phyloP scores from a whole-genome alignment of 1,140 invertebrate genomes.

The Drosophila miranda region DNA sequence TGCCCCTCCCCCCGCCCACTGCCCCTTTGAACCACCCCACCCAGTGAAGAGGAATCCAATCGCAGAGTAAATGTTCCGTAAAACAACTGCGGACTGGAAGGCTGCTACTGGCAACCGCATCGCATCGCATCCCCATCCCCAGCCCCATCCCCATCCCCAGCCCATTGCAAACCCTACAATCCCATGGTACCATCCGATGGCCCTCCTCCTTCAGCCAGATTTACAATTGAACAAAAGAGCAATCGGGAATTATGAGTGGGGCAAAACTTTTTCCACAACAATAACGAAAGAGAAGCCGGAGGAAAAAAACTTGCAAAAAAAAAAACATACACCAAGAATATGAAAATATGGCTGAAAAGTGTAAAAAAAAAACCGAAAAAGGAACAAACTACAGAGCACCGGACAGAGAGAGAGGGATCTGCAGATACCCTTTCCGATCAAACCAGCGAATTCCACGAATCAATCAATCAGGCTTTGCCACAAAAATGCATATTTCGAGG shows the following conservation, averaged over 20 bases:
- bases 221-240: slow-evolving; percentile 77
- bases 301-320: slow-evolving; percentile 19
- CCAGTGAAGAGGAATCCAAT: slow-evolving; percentile 32
- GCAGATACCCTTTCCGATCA: too few species aligned
- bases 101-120: slow-evolving; percentile 31
- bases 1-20: background rate
- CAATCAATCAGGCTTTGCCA: too few species aligned
- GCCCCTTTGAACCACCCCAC: background rate
- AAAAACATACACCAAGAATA: slow-evolving; percentile 22
- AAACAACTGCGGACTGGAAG: slow-evolving; percentile 63
- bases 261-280: slow-evolving; percentile 68
- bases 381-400: too few species aligned
- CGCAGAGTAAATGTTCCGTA: slow-evolving; percentile 74
- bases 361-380: slow-evolving; percentile 16
- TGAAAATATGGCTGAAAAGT: slow-evolving; percentile 28
- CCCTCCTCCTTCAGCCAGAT: slow-evolving; percentile 16
- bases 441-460: too few species aligned
- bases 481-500: too few species aligned
- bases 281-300: slow-evolving; percentile 51
- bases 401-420: too few species aligned
- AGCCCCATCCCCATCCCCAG: too few species aligned
- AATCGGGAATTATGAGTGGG: slow-evolving; percentile 76
- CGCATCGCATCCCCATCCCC: background rate
- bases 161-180: too few species aligned
- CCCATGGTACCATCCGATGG: background rate